Evolutionary conservation across 1,140 invertebrate genomes (phyloP).

Genomic region (Caenorhabditis briggsae): DNA sequence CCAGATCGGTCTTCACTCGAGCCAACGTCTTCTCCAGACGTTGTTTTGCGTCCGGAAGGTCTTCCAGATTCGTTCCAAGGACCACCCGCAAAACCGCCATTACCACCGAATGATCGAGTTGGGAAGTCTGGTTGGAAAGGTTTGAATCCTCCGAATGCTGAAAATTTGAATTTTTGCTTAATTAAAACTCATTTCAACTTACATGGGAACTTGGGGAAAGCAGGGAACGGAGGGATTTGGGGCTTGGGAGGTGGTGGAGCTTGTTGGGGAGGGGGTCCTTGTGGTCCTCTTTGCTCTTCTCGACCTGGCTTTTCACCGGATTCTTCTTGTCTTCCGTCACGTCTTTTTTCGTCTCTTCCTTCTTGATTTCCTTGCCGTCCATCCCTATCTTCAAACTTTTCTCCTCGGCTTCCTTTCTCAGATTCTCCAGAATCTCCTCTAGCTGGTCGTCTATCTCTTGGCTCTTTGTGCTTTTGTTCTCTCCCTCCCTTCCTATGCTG

Average conservation of each 20-base stretch:
- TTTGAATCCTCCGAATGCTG: slow-evolving; percentile 46
- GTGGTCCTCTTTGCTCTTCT: slow-evolving; percentile 6
- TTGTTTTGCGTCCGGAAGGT: slow-evolving; percentile 32
- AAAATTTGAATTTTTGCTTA: background rate
- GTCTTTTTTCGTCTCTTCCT: background rate
- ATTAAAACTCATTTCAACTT: background rate
- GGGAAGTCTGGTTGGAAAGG: slow-evolving; percentile 51
- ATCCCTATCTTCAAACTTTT: slow-evolving; percentile 8
- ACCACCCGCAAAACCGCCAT: slow-evolving; percentile 52
- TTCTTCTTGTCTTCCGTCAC: background rate
- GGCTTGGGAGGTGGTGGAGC: slow-evolving; percentile 47
- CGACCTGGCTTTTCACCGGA: background rate
- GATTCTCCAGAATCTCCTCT: slow-evolving; percentile 45
- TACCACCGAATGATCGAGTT: slow-evolving; percentile 46
- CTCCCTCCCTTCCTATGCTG: background rate
- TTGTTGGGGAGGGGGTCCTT: background rate
- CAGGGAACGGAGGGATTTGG: slow-evolving; percentile 53
- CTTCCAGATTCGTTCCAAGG: slow-evolving; percentile 52
- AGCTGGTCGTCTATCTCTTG: slow-evolving; percentile 36
- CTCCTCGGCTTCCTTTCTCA: slow-evolving; percentile 42
- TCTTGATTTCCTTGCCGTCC: background rate
- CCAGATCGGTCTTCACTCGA: slow-evolving; percentile 42
- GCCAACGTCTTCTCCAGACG: slow-evolving; percentile 44
- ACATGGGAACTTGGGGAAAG: slow-evolving; percentile 47
- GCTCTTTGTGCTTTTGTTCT: background rate